Evolutionary conservation across 2,888 invertebrate species (phyloP).

Genomic region (Pheosia gnoma): DNA sequence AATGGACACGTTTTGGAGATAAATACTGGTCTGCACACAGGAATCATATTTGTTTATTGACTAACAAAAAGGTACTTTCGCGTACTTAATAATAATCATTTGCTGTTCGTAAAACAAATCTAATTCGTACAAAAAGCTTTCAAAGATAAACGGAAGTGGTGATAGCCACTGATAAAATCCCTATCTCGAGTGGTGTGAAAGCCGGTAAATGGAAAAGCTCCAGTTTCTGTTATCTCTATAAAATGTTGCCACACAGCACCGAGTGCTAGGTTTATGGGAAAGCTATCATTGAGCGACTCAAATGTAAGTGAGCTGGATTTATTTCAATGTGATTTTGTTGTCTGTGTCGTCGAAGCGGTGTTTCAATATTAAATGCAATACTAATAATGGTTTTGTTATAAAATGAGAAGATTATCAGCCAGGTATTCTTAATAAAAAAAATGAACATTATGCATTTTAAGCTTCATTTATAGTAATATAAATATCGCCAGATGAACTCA

Average conservation of each 20-base stretch:
- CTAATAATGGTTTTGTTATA: background rate
- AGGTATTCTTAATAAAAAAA: slow-evolving; percentile 18
- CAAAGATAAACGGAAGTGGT: no score
- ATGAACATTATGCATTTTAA: no score
- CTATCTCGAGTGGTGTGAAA: slow-evolving; percentile 23
- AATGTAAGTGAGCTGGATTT: slow-evolving; percentile 16
- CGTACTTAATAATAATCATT: no score
- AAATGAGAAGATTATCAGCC: slow-evolving; percentile 35
- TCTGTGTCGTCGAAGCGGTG: background rate
- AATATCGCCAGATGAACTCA: no score
- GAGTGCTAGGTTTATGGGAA: background rate
- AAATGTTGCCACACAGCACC: slow-evolving; percentile 14
- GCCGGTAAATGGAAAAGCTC: slow-evolving; percentile 13
- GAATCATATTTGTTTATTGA: no score
- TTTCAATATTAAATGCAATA: background rate
- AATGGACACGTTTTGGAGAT: no score
- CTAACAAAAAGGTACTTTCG: no score
- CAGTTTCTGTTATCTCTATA: slow-evolving; percentile 18
- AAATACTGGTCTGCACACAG: no score
- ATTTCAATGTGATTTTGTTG: slow-evolving; percentile 19
- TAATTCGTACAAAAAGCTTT: no score
- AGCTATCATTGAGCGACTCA: slow-evolving; percentile 3
- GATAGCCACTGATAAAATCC: slow-evolving; percentile 18
- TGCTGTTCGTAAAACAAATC: no score
- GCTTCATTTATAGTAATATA: no score